Evolutionary conservation across 2,113 vertebrate genomes (phyloP).

Genomic region (Morone chrysops): DNA sequence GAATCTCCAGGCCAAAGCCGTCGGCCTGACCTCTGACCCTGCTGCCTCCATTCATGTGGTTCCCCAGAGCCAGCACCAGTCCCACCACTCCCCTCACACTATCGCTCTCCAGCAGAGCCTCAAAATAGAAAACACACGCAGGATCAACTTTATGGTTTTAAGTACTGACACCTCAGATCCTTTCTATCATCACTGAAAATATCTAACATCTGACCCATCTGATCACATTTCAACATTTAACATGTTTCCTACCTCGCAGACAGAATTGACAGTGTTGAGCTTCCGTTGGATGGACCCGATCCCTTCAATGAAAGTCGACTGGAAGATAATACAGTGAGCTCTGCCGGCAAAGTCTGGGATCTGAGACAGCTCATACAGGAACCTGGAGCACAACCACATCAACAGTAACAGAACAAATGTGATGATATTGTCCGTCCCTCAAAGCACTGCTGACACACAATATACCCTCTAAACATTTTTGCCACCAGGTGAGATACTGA

Average conservation of each 20-base stretch:
- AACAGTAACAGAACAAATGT: not conserved
- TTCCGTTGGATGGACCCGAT: slow-evolving; percentile 88
- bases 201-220: not conserved
- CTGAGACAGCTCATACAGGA: slow-evolving; percentile 95
- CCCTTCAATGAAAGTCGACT: slow-evolving; percentile 89
- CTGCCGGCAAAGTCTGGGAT: slow-evolving; percentile 93
- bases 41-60: slow-evolving; percentile 98
- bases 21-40: slow-evolving; percentile 95
- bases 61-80: slow-evolving; percentile 94
- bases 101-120: slow-evolving; percentile 88
- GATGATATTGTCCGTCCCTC: not conserved
- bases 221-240: not conserved
- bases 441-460: not conserved
- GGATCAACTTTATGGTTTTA: not conserved
- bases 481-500: slow-evolving; percentile 79
- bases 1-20: slow-evolving; percentile 95
- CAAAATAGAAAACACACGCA: not conserved
- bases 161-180: no score
- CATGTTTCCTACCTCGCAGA: slow-evolving; percentile 87
- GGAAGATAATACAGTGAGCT: slow-evolving; percentile 94
- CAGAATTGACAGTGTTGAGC: slow-evolving; percentile 86
- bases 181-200: not conserved
- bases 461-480: slow-evolving; percentile 5
- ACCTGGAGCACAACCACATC: slow-evolving; percentile 81
- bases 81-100: slow-evolving; percentile 91